A percentile compares a stretch with the other conserved stretches of the same genome.
phyloP scores from a whole-genome alignment of 2,113 vertebrate genomes.

The Tragelaphus strepsiceros region DNA sequence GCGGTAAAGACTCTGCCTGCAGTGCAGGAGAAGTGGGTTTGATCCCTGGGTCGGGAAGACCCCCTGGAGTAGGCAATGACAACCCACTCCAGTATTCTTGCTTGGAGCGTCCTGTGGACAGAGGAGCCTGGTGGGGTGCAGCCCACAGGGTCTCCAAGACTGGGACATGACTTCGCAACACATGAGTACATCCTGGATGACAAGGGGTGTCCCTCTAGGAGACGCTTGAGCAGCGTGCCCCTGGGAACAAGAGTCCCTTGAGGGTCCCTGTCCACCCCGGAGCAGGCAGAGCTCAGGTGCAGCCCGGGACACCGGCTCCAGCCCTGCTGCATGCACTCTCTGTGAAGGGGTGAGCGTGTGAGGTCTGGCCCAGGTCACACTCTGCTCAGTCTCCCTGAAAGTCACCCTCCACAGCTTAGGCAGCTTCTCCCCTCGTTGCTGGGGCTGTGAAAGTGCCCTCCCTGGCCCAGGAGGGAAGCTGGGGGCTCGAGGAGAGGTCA shows the following conservation, averaged over 20 bases:
- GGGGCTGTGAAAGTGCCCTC: neutral
- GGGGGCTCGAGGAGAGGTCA: neutral
- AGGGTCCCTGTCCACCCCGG: neutral
- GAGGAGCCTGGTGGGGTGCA: neutral
- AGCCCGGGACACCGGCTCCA: neutral
- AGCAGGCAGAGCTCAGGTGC: accelerated
- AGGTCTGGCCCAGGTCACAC: neutral
- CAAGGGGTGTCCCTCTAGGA: accelerated
- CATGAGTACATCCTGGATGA: accelerated
- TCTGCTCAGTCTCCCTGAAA: neutral
- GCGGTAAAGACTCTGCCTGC: accelerated
- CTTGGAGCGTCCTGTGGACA: neutral
- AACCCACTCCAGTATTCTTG: neutral
- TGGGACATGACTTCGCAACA: neutral
- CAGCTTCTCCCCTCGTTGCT: accelerated
- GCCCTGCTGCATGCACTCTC: accelerated
- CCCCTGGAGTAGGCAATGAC: neutral
- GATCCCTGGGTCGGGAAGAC: neutral
- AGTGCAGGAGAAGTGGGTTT: neutral
- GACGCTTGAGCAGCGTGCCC: accelerated
- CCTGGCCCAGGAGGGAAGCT: neutral
- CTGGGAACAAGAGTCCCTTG: neutral
- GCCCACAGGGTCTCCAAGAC: neutral
- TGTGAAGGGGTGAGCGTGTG: accelerated
- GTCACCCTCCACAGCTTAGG: neutral